Percentiles rank a stretch among this genome's conserved stretches.
Evolutionary conservation across 2,888 invertebrate species (phyloP).

Genomic region (Xanthostigma xanthostigma): DNA sequence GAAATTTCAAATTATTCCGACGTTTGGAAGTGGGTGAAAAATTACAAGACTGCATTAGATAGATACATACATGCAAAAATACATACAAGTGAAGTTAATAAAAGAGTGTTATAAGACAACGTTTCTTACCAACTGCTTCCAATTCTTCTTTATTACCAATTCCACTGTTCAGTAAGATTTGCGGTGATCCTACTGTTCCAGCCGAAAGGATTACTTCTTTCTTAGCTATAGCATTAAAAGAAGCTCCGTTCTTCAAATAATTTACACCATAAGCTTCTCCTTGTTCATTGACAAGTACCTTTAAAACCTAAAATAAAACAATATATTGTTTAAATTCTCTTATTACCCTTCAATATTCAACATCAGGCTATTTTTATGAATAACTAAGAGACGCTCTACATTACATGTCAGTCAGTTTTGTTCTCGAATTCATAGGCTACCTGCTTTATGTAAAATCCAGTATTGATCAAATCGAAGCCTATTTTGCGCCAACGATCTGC

Average conservation of each 20-base stretch:
- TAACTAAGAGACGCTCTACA: background rate
- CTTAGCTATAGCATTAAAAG: background rate
- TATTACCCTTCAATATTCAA: background rate
- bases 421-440: no score
- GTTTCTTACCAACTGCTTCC: background rate
- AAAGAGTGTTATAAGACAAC: background rate
- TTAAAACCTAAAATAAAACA: background rate
- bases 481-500: no score
- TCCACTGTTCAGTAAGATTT: background rate
- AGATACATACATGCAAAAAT: no score
- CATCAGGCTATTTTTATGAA: background rate
- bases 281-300: background rate
- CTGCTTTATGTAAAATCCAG: no score
- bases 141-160: background rate
- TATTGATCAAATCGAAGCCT: no score
- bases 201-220: slow-evolving; percentile 3
- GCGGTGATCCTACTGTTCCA: slow-evolving; percentile 2
- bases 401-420: no score
- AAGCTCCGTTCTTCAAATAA: background rate
- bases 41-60: no score
- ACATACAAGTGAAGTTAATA: no score
- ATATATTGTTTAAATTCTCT: background rate
- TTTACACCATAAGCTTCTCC: slow-evolving; percentile 1
- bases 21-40: no score
- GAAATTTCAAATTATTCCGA: no score